phyloP scores from a whole-genome alignment of 2,888 invertebrate genomes.

The Candidula unifasciata region DNA sequence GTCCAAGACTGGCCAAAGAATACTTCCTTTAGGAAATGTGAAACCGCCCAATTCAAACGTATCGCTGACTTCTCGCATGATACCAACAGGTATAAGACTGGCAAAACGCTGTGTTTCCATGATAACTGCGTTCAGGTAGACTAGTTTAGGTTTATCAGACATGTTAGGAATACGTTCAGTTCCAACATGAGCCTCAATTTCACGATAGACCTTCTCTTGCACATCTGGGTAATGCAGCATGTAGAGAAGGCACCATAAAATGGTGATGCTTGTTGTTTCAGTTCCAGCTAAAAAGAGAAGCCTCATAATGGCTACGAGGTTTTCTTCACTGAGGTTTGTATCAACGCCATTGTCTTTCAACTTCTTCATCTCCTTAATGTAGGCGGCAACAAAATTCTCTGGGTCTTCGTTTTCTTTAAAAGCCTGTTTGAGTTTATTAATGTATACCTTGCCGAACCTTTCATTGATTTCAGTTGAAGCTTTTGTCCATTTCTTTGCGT shows the following conservation, averaged over 20 bases:
- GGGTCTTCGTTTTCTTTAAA: constrained; percentile 33
- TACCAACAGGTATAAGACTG: constrained; percentile 40
- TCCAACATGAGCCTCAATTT: constrained; percentile 44
- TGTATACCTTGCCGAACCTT: neutral
- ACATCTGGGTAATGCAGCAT: constrained; percentile 34
- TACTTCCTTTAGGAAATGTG: constrained; percentile 48
- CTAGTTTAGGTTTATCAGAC: constrained; percentile 25
- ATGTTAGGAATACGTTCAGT: constrained; percentile 17
- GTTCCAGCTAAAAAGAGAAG: constrained; percentile 28
- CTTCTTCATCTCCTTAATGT: constrained; percentile 20
- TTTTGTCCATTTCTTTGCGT: constrained; percentile 45
- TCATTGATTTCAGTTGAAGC: neutral
- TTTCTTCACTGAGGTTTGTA: neutral
- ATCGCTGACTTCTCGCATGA: constrained; percentile 26
- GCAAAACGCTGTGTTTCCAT: constrained; percentile 49
- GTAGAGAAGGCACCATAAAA: constrained; percentile 20
- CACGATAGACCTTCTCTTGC: constrained; percentile 35
- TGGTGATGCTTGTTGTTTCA: constrained; percentile 30
- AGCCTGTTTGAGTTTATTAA: neutral
- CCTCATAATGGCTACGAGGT: constrained; percentile 23
- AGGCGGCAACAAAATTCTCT: constrained; percentile 9
- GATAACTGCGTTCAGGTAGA: constrained; percentile 45
- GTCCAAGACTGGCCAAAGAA: constrained; percentile 41
- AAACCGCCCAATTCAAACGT: constrained; percentile 33
- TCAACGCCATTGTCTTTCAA: neutral